These are phyloP conservation scores for Drosophila subsilvestris DNA, from an alignment of 2,888 invertebrate genomes.

Conservation along the genomic window DNA sequence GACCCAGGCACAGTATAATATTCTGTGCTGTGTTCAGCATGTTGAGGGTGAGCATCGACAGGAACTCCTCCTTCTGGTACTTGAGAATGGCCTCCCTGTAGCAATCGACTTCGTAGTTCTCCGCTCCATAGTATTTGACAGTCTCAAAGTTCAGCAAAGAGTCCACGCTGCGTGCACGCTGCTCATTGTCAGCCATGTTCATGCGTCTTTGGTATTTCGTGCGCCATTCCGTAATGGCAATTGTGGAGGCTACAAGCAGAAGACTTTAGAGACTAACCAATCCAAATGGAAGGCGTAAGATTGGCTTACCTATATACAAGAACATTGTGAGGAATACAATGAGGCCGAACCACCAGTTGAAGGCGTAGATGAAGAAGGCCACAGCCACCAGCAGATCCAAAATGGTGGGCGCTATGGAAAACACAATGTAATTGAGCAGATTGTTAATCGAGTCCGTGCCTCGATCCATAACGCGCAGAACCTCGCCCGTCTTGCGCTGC, in stretches of 20 bases:
- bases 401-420: constrained; percentile 96
- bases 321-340: constrained; percentile 97
- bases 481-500: constrained; percentile 97
- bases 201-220: constrained; percentile 97
- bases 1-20: constrained; percentile 92
- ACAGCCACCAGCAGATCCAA: constrained; percentile 96
- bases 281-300: neutral
- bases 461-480: constrained; percentile 97
- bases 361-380: constrained; percentile 92
- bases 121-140: constrained; percentile 98
- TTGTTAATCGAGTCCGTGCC: constrained; percentile 98
- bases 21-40: constrained; percentile 97
- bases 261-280: neutral
- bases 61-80: constrained; percentile 96
- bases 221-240: constrained; percentile 98
- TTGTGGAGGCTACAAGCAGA: constrained; percentile 86
- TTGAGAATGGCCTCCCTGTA: constrained; percentile 93
- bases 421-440: constrained; percentile 95
- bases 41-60: constrained; percentile 92
- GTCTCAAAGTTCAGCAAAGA: constrained; percentile 99
- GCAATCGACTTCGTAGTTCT: constrained; percentile 94
- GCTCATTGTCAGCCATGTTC: constrained; percentile 97
- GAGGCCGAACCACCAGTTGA: constrained; percentile 97
- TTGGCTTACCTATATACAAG: constrained; percentile 92
- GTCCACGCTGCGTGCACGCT: constrained; percentile 96